These are phyloP conservation scores for Nephrotoma appendiculata DNA, from an alignment of 2,888 invertebrate species.

Conservation along the genomic window DNA sequence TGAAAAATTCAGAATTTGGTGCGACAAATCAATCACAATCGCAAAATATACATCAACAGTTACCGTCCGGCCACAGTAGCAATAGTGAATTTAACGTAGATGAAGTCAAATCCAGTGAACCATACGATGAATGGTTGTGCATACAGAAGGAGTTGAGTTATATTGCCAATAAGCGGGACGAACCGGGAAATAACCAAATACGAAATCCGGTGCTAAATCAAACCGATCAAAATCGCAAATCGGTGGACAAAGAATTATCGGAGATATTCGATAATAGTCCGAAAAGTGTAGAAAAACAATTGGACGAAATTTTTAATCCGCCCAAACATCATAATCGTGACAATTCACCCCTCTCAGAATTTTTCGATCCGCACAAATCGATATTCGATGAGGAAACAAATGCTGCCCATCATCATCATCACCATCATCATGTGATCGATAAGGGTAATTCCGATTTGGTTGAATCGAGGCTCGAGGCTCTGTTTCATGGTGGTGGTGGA, in stretches of 20 bases:
- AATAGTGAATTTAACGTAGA: conserved; percentile 12
- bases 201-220: conserved; percentile 15
- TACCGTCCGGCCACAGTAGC: not conserved
- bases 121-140: conserved; percentile 52
- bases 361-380: conserved; percentile 22
- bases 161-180: conserved; percentile 20
- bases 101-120: conserved; percentile 20
- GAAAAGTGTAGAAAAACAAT: conserved; percentile 21
- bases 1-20: conserved; percentile 23
- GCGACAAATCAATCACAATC: not conserved
- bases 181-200: not conserved
- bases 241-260: conserved; percentile 19
- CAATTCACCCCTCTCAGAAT: conserved; percentile 7
- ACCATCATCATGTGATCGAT: not conserved
- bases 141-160: conserved; percentile 48
- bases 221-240: conserved; percentile 9
- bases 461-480: conserved; percentile 28
- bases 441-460: conserved; percentile 19
- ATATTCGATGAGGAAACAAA: conserved; percentile 26
- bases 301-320: conserved; percentile 21
- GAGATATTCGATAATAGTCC: conserved; percentile 29
- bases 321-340: conserved; percentile 1
- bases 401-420: not conserved
- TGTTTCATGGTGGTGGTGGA: conserved; percentile 22
- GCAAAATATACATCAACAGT: not conserved